Percentiles rank a stretch among this genome's conserved stretches.
Evolutionary conservation across 2,888 invertebrate species (phyloP).

Genomic region (Cecidostiba fungosa): DNA sequence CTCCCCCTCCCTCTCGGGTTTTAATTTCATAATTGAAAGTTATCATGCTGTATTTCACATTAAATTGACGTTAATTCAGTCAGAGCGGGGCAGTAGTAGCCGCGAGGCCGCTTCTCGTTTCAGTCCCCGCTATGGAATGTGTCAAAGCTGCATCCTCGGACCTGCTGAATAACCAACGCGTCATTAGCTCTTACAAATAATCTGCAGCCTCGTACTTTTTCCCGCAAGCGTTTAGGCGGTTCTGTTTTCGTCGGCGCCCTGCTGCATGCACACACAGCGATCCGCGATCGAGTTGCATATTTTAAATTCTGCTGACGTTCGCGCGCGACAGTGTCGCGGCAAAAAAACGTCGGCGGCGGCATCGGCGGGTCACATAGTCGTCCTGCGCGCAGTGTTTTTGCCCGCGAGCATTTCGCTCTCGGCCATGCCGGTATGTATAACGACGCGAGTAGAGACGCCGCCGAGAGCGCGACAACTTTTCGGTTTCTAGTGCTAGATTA

Average conservation of each 20-base stretch:
- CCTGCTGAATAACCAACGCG: conserved; percentile 40
- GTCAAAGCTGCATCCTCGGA: neutral
- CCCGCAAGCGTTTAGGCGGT: neutral
- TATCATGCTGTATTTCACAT: neutral
- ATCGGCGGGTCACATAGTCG: conserved; percentile 72
- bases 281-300: conserved; percentile 72
- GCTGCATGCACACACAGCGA: neutral
- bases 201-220: neutral
- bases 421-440: conserved; percentile 63
- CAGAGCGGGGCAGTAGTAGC: neutral
- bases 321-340: conserved; percentile 71
- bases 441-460: conserved; percentile 63
- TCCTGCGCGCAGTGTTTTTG: conserved; percentile 57
- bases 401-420: conserved; percentile 67
- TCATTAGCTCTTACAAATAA: conserved; percentile 36
- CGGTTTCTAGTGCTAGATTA: conserved; percentile 45
- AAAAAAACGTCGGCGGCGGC: conserved; percentile 74
- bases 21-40: conserved; percentile 37
- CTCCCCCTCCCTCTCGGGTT: neutral
- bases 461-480: conserved; percentile 59
- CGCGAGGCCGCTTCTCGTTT: neutral
- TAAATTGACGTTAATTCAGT: conserved; percentile 5
- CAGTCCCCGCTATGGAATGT: neutral
- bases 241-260: conserved; percentile 18
- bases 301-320: conserved; percentile 77